These are phyloP conservation scores for Esox lucius DNA, from an alignment of 2,797 vertebrate genomes.

Conservation along the genomic window DNA sequence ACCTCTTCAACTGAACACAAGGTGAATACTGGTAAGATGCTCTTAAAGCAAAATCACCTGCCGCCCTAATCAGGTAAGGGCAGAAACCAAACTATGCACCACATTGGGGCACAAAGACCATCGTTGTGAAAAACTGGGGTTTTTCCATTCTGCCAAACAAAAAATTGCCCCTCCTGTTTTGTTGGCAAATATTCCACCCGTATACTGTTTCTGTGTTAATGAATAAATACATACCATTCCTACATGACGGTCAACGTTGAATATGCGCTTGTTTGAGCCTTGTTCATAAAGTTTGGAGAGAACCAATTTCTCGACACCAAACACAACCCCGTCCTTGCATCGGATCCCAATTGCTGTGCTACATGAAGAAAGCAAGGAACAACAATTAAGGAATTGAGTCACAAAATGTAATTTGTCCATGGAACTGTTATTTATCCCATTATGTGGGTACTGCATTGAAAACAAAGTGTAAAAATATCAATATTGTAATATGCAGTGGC, in stretches of 20 bases:
- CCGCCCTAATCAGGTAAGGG: too few relatives aligned
- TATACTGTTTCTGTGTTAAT: not conserved
- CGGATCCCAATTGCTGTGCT: slow-evolving; percentile 96
- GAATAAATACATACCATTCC: slow-evolving; percentile 86
- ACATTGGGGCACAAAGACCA: too few relatives aligned
- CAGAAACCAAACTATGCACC: too few relatives aligned
- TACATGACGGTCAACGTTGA: slow-evolving; percentile 95
- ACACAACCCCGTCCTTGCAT: slow-evolving; percentile 96
- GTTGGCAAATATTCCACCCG: not conserved
- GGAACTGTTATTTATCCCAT: not conserved
- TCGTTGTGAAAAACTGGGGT: too few relatives aligned
- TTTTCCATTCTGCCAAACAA: too few relatives aligned
- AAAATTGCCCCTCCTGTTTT: not conserved
- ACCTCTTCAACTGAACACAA: too few relatives aligned
- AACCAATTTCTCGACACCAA: slow-evolving; percentile 95
- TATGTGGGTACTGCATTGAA: not conserved
- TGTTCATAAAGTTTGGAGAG: slow-evolving; percentile 97
- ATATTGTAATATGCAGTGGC: too few relatives aligned
- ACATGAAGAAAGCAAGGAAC: slow-evolving; percentile 44
- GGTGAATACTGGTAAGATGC: too few relatives aligned
- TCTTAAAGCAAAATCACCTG: too few relatives aligned
- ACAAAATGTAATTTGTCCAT: not conserved
- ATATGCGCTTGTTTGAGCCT: slow-evolving; percentile 97
- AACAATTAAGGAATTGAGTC: slow-evolving; percentile 10
- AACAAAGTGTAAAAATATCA: not conserved